These are phyloP conservation scores for Myzus persicae DNA, from an alignment of 1,140 invertebrate species.

Conservation along the genomic window DNA sequence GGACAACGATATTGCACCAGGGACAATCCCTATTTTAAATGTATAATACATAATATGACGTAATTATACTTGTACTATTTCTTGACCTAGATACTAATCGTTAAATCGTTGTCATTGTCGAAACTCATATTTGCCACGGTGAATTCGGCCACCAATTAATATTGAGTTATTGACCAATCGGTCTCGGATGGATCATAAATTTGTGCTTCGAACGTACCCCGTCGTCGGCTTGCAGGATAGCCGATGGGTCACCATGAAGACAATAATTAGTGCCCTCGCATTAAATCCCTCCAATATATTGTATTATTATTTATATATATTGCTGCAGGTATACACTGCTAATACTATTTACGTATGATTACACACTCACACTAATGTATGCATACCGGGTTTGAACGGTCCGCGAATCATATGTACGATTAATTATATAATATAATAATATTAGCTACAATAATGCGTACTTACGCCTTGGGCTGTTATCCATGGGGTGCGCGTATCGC, in stretches of 20 bases:
- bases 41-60: too few relatives aligned
- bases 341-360: too few relatives aligned
- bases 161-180: background rate
- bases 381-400: background rate
- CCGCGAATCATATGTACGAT: background rate
- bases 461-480: background rate
- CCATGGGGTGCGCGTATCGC: background rate
- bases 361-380: too few relatives aligned
- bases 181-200: background rate
- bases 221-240: too few relatives aligned
- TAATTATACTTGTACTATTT: too few relatives aligned
- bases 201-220: background rate
- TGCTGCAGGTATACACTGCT: background rate
- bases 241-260: background rate
- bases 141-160: background rate
- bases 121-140: background rate
- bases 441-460: background rate
- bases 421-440: background rate
- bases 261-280: background rate
- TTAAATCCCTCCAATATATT: background rate
- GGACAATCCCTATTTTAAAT: too few relatives aligned
- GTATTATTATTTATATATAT: background rate
- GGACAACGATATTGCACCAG: too few relatives aligned
- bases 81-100: background rate
- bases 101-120: background rate